phyloP scores from a whole-genome alignment of 2,797 vertebrate genomes.

The Intellagama lesueurii region DNA sequence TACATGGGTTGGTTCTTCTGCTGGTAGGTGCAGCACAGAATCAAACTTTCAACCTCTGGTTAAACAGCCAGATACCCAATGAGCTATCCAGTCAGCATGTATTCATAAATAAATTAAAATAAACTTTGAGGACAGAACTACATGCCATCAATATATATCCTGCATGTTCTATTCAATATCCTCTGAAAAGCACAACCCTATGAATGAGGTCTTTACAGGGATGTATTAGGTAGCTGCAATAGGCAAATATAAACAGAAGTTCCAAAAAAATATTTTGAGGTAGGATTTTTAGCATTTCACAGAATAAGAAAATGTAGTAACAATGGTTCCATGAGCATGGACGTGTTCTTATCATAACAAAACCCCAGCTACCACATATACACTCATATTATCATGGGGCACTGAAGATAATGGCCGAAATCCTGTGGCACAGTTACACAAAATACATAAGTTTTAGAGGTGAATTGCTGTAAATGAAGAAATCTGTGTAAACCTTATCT shows the following conservation, averaged over 20 bases:
- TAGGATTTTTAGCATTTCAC: neutral
- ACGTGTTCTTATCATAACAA: slow-evolving; percentile 1
- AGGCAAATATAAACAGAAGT: neutral
- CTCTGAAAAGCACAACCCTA: neutral
- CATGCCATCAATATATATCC: neutral
- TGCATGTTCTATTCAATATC: neutral
- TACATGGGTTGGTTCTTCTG: too few relatives aligned
- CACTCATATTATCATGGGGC: neutral
- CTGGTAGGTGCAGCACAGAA: too few relatives aligned
- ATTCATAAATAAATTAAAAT: neutral
- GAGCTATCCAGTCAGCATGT: too few relatives aligned
- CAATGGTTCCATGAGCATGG: neutral
- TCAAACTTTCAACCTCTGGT: too few relatives aligned
- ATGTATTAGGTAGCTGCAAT: neutral
- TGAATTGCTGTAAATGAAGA: too few relatives aligned
- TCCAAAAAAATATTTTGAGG: neutral
- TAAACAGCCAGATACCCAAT: too few relatives aligned
- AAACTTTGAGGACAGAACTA: neutral
- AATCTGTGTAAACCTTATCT: too few relatives aligned
- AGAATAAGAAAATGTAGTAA: slow-evolving; percentile 1
- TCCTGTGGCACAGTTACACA: too few relatives aligned
- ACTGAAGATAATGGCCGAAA: too few relatives aligned
- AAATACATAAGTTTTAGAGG: too few relatives aligned
- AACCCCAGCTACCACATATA: neutral
- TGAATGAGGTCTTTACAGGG: neutral